These are phyloP conservation scores for Bolinopsis microptera DNA, from an alignment of 37 sponge, comb jelly and placozoan species.

Conservation along the genomic window DNA sequence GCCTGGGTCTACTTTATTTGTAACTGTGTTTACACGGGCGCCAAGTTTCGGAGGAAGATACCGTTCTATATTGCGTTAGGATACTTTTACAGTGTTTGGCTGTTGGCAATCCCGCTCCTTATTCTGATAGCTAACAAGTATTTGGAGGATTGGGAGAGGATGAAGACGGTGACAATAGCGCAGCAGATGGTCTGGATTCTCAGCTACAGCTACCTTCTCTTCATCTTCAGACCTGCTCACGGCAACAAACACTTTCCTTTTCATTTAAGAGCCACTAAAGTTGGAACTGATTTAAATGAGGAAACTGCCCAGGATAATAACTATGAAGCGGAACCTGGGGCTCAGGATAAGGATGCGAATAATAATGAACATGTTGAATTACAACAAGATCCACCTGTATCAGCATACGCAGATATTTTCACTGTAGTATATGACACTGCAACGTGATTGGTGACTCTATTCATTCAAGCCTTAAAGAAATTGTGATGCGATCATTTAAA, in stretches of 20 bases:
- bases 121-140: background rate
- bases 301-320: background rate
- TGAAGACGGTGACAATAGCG: background rate
- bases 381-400: too few species aligned
- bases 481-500: too few species aligned
- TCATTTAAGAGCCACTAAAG: slow-evolving; percentile 9
- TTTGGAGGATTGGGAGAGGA: background rate
- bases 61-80: background rate
- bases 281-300: background rate
- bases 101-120: background rate
- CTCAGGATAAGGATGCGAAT: background rate
- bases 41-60: background rate
- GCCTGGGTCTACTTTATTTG: slow-evolving; percentile 38
- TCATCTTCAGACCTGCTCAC: background rate
- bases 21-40: background rate
- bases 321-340: background rate
- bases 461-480: too few species aligned
- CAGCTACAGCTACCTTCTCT: background rate
- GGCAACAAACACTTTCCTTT: slow-evolving; percentile 52
- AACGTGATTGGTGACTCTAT: too few species aligned
- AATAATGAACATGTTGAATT: too few species aligned
- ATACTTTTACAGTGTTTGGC: slow-evolving; percentile 14
- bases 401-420: too few species aligned
- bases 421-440: too few species aligned
- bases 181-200: slow-evolving; percentile 9